Evolutionary conservation across 2,888 invertebrate species (phyloP).

Genomic region (Lordiphosa fenestrarum): DNA sequence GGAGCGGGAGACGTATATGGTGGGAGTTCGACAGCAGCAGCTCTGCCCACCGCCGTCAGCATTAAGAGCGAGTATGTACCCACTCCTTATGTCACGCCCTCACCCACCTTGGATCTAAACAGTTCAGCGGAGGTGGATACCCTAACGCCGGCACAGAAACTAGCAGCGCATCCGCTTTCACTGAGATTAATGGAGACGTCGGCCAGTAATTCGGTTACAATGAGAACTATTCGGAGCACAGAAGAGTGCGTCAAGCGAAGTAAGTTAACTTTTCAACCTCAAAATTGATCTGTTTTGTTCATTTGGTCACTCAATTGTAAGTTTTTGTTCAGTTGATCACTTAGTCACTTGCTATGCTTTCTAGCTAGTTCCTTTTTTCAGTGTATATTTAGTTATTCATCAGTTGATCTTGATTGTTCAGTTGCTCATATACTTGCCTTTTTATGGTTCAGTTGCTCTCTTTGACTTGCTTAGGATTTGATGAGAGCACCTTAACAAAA

Average conservation of each 20-base stretch:
- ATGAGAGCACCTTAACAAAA: too few species aligned
- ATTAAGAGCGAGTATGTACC: slow-evolving; percentile 74
- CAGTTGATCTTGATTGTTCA: too few species aligned
- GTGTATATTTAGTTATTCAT: too few species aligned
- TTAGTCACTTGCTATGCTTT: too few species aligned
- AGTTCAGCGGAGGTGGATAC: slow-evolving; percentile 78
- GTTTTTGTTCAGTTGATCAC: too few species aligned
- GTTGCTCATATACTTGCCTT: too few species aligned
- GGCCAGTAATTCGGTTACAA: slow-evolving; percentile 49
- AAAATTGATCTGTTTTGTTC: too few species aligned
- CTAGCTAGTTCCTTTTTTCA: too few species aligned
- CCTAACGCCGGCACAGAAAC: slow-evolving; percentile 51
- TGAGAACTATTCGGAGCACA: slow-evolving; percentile 44
- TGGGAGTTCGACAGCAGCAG: slow-evolving; percentile 43
- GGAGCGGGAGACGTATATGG: slow-evolving; percentile 43
- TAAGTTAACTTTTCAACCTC: slow-evolving; percentile 32
- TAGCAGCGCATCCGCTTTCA: slow-evolving; percentile 47
- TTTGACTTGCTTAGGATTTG: too few species aligned
- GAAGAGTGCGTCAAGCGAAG: slow-evolving; percentile 50
- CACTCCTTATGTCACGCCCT: slow-evolving; percentile 78
- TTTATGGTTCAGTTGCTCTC: too few species aligned
- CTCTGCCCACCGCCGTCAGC: slow-evolving; percentile 24
- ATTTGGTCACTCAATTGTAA: too few species aligned
- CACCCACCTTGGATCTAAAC: slow-evolving; percentile 78
- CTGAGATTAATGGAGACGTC: slow-evolving; percentile 65